Evolutionary conservation across 2,113 vertebrate genomes (phyloP).

Genomic region (Cygnus atratus): DNA sequence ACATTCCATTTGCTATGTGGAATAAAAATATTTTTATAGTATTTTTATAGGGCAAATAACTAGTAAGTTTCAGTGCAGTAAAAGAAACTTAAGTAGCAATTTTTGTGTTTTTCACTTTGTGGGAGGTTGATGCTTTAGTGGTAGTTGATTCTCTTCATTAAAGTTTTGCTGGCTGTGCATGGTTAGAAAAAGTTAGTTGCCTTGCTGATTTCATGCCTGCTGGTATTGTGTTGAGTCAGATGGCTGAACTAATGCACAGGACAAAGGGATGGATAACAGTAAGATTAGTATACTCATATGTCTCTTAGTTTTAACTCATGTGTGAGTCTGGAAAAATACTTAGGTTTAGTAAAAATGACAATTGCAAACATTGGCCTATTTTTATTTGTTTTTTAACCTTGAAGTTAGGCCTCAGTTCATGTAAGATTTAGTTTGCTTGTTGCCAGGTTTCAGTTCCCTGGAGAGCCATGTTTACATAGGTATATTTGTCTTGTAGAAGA

Average conservation of each 20-base stretch:
- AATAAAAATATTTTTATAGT: background rate
- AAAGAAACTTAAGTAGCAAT: background rate
- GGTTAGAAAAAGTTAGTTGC: constrained; percentile 25
- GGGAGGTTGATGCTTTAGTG: background rate
- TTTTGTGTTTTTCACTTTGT: background rate
- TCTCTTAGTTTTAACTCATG: constrained; percentile 1
- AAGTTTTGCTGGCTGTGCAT: constrained; percentile 36
- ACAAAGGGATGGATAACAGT: constrained; percentile 52
- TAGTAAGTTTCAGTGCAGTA: background rate
- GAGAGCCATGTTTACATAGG: background rate
- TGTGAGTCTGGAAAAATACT: constrained; percentile 18
- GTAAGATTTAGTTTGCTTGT: background rate
- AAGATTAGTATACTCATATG: constrained; percentile 46
- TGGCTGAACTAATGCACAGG: constrained; percentile 21
- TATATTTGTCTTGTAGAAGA: background rate
- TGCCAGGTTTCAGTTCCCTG: background rate
- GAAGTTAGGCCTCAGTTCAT: background rate
- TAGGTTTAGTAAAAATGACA: background rate
- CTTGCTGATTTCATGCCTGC: constrained; percentile 45
- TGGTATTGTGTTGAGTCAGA: constrained; percentile 53
- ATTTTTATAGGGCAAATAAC: background rate
- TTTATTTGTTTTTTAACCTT: background rate
- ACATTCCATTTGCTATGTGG: background rate
- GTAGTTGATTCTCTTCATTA: background rate
- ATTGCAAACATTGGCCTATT: background rate